Base-by-base conservation (phyloP, 2,888 invertebrate genomes). In the Zygaena filipendulae region DNA sequence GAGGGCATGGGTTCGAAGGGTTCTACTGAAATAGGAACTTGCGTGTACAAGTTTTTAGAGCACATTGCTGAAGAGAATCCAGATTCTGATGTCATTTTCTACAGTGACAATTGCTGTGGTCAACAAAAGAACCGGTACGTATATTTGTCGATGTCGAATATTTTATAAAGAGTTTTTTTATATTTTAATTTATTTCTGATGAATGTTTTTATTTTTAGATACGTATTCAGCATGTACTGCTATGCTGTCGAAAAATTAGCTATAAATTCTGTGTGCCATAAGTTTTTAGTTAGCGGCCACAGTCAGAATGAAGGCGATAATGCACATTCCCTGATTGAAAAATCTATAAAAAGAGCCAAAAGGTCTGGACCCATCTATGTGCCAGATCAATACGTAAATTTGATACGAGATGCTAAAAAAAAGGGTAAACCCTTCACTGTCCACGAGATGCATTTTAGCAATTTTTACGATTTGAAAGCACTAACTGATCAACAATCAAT, bases 241-340 rank as follows among this genome's bases (percentile, higher is more conserved):
- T 39, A 31, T 18, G 36, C 35, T 10, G 23, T 31, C 6, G 11
- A 25, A 16, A 32, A 19, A 14, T 34, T 43, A 21, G 21, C 29
- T 8, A 34, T 38, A 11, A 36, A 40, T 16, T 38, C 39, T 5
- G 35, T 43, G 3, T 27, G 25, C 25, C 45, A 45, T 24, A 45
- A 45, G 16, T 45, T 40, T 25, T 24, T 41, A 9, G 32, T 42
- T 9, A 31, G 35, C 3, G 38, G 42, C 1, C 38, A 40, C 23
- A 38, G 38, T 7, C 35, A 38, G 20, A 39, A 38, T 11, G 40
- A 40, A 25, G 36, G 32, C 11, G 42, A 45, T 24, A 24, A 18
- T 16, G 43, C 35, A 4, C 40, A 44, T 21, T 43, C 42, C 11
- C 24, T 42, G 11, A 42, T 42, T 11, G 44, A 40, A 33, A 45